Base-by-base conservation (phyloP, 2,113 vertebrate genomes). In the Cheilinus undulatus region DNA sequence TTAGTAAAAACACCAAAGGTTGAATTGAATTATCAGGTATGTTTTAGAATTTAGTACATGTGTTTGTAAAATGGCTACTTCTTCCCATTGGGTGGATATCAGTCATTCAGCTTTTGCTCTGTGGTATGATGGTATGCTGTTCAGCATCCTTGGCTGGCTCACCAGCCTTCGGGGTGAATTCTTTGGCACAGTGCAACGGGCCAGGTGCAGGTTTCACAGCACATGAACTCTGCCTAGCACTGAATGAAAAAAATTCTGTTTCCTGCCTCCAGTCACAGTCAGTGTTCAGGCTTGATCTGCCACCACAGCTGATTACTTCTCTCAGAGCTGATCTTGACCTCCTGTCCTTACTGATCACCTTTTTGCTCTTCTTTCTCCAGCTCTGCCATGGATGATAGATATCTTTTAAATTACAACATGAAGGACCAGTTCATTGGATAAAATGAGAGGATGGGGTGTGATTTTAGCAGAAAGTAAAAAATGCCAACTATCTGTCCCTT, bases 171-270 rank as follows among this genome's bases (percentile, higher is more conserved):
- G 13, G 27, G 14, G 5, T 40, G 11, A 42, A 40, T 11, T 49
- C 17, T 59, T 48, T 67, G 73, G 46, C 51, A 66, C 26, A 50
- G 20, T 60, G 19, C 23, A 30, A 43, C 7, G 19, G 10, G 48
- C 60, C 54, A 56, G 69, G 38, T 66, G 54, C 32, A 45, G 49
- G 52, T 70, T 76, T 74, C 67, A 69, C 45, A 61, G 69, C 17
- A 69, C 28, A 66, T 36, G 24, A 76, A 57, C 26, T 53, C 38
- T 62, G 48, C 38, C 60, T 64, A 70, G 13, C 65, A 38, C 58
- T 19, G 20, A 52, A 17, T 6, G 10, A 40, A 59, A 9, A 28
- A 45, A 69, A 59, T 43, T 7, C 40, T 20, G 56, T 49, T 52
- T 42, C 40, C 19, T 53, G 15, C 15, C 3, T 28, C 46, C 28